These are phyloP conservation scores for Pagrus major DNA, from an alignment of 2,113 vertebrate genomes.

Conservation along the genomic window DNA sequence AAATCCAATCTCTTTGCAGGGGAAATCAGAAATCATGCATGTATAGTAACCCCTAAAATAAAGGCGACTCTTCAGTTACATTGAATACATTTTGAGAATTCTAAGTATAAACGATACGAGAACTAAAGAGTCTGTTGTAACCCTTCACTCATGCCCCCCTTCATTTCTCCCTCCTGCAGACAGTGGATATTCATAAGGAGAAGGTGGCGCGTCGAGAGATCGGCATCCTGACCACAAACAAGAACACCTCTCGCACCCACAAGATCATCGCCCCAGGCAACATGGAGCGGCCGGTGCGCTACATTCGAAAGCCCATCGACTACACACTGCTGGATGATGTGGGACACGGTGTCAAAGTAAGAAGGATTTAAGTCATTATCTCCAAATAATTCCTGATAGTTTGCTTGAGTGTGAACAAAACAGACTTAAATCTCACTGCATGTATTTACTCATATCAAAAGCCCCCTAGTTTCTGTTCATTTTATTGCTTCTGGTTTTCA, in stretches of 20 bases:
- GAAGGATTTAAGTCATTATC: slow-evolving; percentile 24
- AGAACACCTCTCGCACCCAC: slow-evolving; percentile 98
- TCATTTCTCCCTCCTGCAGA: slow-evolving; percentile 79
- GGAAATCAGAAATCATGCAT: not conserved
- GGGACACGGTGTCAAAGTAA: slow-evolving; percentile 99
- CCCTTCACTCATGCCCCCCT: slow-evolving; percentile 61
- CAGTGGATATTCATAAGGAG: slow-evolving; percentile 99
- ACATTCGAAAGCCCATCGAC: slow-evolving; percentile 99
- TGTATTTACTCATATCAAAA: not conserved
- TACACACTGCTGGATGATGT: slow-evolving; percentile 99
- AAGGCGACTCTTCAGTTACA: not conserved
- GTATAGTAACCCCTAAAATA: not conserved
- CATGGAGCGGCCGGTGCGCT: slow-evolving; percentile 98
- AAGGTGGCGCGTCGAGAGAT: slow-evolving; percentile 99
- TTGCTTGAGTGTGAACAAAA: not conserved
- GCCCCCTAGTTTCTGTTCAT: not conserved
- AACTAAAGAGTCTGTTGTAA: not conserved
- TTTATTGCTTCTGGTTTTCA: not conserved
- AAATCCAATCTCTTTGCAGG: not conserved
- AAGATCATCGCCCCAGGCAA: slow-evolving; percentile 99
- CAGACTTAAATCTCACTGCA: not conserved
- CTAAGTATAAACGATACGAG: not conserved
- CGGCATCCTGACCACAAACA: slow-evolving; percentile 99
- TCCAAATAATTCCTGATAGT: not conserved
- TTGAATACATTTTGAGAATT: not conserved